Evolutionary conservation across 2,888 invertebrate genomes (phyloP).

Genomic region (Acanthosoma haemorrhoidale): DNA sequence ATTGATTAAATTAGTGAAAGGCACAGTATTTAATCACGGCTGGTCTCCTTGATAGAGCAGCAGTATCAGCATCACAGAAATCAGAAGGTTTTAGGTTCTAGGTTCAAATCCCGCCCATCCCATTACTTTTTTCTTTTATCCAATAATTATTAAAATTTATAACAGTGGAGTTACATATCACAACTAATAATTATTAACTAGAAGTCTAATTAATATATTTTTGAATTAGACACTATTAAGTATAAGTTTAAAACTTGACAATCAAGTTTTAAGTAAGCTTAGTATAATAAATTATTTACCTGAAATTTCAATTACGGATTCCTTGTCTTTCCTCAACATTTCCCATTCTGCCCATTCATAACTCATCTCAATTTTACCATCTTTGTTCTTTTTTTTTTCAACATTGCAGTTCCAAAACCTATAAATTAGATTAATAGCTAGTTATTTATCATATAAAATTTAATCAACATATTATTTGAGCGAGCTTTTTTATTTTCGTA

Average conservation of each 20-base stretch:
- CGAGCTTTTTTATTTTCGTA: too few species aligned
- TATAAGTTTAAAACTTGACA: neutral
- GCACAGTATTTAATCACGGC: too few species aligned
- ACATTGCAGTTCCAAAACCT: constrained; percentile 82
- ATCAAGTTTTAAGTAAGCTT: too few species aligned
- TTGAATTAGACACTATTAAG: neutral
- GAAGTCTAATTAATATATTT: neutral
- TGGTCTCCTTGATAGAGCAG: too few species aligned
- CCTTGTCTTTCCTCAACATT: constrained; percentile 68
- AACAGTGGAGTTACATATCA: too few species aligned
- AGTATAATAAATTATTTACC: too few species aligned
- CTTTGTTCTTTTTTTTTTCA: constrained; percentile 50
- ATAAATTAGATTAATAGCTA: neutral
- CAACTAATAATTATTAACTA: neutral
- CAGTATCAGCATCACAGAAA: too few species aligned
- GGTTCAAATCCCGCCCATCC: too few species aligned
- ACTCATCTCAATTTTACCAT: constrained; percentile 45
- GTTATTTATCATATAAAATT: too few species aligned
- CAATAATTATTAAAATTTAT: neutral
- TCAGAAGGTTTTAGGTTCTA: too few species aligned
- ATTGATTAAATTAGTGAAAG: too few species aligned
- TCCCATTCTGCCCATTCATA: constrained; percentile 86
- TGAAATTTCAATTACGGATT: constrained; percentile 66
- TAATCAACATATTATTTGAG: too few species aligned
- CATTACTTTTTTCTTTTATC: neutral